Conservation (phyloP, 1,140 invertebrate genomes). For the Papilio aristodemus region DNA sequence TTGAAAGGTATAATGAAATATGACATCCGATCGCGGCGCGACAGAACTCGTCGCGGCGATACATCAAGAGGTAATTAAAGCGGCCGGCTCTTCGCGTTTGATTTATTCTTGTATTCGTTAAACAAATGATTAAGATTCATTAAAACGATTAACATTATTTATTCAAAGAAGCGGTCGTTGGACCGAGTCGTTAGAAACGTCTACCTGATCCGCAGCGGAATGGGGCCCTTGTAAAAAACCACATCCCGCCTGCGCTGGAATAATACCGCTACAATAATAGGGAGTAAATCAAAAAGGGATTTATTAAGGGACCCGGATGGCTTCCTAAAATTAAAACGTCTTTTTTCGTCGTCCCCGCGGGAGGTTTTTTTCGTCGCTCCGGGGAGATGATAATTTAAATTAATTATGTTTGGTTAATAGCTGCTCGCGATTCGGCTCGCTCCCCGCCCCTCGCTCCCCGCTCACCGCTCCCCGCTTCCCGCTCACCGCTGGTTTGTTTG, state of each 20-base stretch:
- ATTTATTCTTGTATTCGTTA: conserved; percentile 20
- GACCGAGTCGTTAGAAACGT: conserved; percentile 2
- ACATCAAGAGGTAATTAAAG: conserved; percentile 14
- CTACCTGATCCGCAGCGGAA: not conserved
- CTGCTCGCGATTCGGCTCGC: conserved; percentile 39
- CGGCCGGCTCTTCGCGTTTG: conserved; percentile 15
- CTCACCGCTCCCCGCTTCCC: conserved; percentile 31
- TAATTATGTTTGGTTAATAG: conserved; percentile 73
- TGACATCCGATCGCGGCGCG: not conserved
- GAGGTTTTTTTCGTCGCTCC: conserved; percentile 41
- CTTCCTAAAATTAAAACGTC: conserved; percentile 60
- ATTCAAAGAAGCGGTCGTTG: conserved; percentile 24
- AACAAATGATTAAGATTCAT: conserved; percentile 29
- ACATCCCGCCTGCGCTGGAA: conserved; percentile 22
- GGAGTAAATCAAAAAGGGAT: conserved; percentile 57
- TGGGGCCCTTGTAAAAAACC: conserved; percentile 25
- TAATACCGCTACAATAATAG: conserved; percentile 51
- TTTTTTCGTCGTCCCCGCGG: conserved; percentile 41
- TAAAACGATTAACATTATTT: conserved; percentile 33
- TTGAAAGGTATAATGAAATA: conserved; percentile 2
- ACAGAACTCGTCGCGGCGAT: not conserved
- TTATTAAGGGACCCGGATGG: conserved; percentile 47
- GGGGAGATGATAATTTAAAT: conserved; percentile 60
- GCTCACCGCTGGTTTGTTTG: conserved; percentile 34
- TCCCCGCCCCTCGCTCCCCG: conserved; percentile 30